These are phyloP conservation scores for Boulengeromyrus knoepffleri DNA, from an alignment of 2,113 vertebrate genomes.

Conservation along the genomic window DNA sequence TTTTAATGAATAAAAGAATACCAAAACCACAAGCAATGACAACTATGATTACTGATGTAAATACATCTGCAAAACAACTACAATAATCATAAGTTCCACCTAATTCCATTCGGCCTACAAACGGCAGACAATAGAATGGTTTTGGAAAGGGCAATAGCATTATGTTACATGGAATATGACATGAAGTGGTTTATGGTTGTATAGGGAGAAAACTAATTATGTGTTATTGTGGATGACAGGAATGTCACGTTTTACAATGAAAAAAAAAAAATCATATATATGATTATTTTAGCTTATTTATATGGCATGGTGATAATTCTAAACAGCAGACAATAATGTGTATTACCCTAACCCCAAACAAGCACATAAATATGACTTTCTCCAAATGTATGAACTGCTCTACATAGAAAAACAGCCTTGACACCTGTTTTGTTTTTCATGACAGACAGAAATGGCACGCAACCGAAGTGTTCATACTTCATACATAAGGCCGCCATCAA, in stretches of 20 bases:
- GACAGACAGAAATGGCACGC: background rate
- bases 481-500: background rate
- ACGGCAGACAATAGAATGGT: background rate
- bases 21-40: background rate
- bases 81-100: background rate
- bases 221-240: background rate
- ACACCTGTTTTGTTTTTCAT: conserved; percentile 9
- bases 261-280: too few species aligned
- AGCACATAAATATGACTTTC: background rate
- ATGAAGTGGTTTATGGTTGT: background rate
- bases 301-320: background rate
- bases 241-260: background rate
- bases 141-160: background rate
- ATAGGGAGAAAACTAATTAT: background rate
- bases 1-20: background rate
- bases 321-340: background rate
- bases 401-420: background rate
- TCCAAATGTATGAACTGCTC: background rate
- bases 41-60: background rate
- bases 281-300: background rate
- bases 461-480: conserved; percentile 1
- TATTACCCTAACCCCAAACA: background rate
- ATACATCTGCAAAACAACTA: conserved; percentile 6
- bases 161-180: background rate
- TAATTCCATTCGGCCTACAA: background rate